A percentile compares a stretch with the other conserved stretches of the same genome.
Evolutionary conservation across 2,113 vertebrate species (phyloP).

Genomic region (Ardeotis arabs): DNA sequence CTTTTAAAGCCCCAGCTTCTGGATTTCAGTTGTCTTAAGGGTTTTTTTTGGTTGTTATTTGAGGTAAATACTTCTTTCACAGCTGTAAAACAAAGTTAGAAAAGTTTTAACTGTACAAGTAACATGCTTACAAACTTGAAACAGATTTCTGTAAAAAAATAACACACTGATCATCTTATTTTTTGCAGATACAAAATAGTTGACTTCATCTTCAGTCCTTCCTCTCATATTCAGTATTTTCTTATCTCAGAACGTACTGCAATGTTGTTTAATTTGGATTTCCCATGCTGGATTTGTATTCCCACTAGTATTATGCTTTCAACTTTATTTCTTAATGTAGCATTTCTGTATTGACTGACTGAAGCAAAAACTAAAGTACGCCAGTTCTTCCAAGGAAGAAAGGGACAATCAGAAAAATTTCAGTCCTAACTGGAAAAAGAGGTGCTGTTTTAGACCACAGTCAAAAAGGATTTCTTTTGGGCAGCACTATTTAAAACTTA

Average conservation of each 20-base stretch:
- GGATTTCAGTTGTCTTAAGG: background rate
- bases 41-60: background rate
- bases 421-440: background rate
- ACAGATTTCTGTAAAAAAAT: background rate
- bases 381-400: background rate
- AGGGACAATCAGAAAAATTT: background rate
- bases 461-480: background rate
- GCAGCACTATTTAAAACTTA: background rate
- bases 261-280: background rate
- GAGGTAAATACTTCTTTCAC: background rate
- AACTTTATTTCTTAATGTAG: background rate
- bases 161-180: background rate
- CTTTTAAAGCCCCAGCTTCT: background rate
- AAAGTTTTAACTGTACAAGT: background rate
- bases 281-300: background rate
- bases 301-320: background rate
- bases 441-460: rapidly evolving
- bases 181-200: background rate
- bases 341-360: background rate
- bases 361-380: background rate
- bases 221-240: background rate
- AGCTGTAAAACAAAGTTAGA: background rate
- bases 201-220: background rate
- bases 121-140: background rate
- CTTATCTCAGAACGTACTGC: background rate